phyloP scores from a whole-genome alignment of 2,888 invertebrate species.

The Gymnocheta viridis region DNA sequence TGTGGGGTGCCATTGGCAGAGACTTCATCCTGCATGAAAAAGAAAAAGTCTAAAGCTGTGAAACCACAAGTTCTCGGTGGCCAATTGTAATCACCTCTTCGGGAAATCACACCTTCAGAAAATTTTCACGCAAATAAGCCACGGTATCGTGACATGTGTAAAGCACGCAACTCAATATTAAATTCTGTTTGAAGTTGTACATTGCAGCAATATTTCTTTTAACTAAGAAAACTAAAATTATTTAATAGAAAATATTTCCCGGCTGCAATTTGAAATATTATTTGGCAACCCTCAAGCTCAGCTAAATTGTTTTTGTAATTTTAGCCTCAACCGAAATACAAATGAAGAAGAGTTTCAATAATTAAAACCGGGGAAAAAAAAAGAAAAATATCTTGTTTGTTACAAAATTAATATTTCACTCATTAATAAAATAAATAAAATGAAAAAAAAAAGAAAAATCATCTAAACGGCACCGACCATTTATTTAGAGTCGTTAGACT shows the following conservation, averaged over 20 bases:
- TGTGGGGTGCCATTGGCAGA: no score
- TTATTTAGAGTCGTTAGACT: conserved; percentile 28
- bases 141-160: no score
- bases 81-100: no score
- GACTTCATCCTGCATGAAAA: no score
- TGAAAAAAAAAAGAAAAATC: conserved; percentile 17
- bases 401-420: conserved; percentile 63
- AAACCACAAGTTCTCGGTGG: no score
- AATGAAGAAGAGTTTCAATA: conserved; percentile 59
- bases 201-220: no score
- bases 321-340: conserved; percentile 47
- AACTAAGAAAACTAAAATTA: no score
- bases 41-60: no score
- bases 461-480: conserved; percentile 48
- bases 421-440: conserved; percentile 54
- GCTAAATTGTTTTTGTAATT: conserved; percentile 36
- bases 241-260: neutral
- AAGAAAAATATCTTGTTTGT: conserved; percentile 55
- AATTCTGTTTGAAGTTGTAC: no score
- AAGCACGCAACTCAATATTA: no score
- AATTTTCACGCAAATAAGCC: no score
- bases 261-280: neutral
- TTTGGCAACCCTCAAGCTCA: conserved; percentile 46
- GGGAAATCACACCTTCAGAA: no score
- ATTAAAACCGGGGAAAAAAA: conserved; percentile 38